Conservation (phyloP, 2,113 vertebrate genomes). For the Sterrhoptilus dennistouni region DNA sequence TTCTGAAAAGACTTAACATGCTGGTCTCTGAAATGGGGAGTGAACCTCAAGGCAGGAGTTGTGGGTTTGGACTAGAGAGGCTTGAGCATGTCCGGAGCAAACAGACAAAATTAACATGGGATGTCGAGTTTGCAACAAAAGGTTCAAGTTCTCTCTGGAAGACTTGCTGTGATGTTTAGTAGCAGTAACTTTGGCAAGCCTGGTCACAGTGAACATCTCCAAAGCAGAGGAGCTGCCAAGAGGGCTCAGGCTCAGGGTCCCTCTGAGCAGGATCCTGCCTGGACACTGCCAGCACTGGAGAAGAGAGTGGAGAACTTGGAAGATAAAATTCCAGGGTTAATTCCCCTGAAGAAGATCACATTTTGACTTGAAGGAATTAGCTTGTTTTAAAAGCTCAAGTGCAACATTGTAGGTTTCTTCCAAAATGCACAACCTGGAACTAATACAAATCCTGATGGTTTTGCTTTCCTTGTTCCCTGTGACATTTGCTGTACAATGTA, state of each 20-base stretch:
- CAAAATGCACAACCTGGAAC: neutral
- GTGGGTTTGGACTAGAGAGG: neutral
- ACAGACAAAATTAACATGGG: neutral
- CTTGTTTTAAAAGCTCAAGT: neutral
- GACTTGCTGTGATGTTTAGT: neutral
- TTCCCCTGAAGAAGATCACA: neutral
- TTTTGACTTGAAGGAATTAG: neutral
- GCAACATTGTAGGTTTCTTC: neutral
- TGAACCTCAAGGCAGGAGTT: neutral
- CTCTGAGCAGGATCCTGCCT: neutral
- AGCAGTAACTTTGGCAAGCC: neutral
- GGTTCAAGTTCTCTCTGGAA: neutral
- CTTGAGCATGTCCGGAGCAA: neutral
- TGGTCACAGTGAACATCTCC: neutral
- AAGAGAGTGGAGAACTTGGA: neutral
- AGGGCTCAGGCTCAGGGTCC: neutral
- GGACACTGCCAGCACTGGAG: neutral
- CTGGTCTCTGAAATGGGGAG: neutral
- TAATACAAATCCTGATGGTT: neutral
- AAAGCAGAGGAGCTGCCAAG: neutral
- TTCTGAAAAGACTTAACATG: neutral
- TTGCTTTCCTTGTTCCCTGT: neutral
- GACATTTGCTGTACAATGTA: neutral
- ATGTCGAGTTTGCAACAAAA: neutral
- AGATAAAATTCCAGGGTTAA: neutral